Percentiles rank a stretch among this genome's conserved stretches.
Conservation (phyloP, 2,113 vertebrate genomes). For the Urocolius indicus region DNA sequence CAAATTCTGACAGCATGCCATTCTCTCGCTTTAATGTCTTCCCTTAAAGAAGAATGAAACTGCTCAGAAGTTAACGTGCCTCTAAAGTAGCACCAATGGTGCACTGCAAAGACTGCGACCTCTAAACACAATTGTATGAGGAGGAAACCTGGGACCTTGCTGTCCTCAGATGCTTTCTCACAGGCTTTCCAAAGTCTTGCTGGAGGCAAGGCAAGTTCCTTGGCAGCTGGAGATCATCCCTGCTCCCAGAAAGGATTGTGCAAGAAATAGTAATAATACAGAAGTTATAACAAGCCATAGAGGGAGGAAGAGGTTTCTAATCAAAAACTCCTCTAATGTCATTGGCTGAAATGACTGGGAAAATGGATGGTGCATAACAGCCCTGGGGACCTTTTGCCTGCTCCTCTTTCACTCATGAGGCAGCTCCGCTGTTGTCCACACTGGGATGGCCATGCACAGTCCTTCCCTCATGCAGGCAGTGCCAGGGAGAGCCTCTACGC, state of each 20-base stretch:
- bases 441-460: too few relatives aligned
- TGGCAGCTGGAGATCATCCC: background rate
- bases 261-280: background rate
- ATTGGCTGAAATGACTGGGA: background rate
- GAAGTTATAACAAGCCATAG: background rate
- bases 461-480: too few relatives aligned
- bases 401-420: background rate
- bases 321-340: background rate
- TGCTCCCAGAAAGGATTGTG: background rate
- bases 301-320: background rate
- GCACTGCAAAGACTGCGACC: background rate
- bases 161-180: background rate
- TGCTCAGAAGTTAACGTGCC: too few relatives aligned
- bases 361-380: background rate
- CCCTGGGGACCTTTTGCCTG: background rate
- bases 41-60: background rate
- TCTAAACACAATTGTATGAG: background rate
- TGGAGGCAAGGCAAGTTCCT: background rate
- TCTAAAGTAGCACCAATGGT: background rate
- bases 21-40: background rate
- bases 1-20: background rate
- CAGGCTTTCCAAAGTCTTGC: background rate
- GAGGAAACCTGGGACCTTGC: background rate
- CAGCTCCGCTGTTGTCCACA: too few relatives aligned
- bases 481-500: too few relatives aligned